Base-by-base conservation (phyloP, 2,888 invertebrate genomes). In the Chironomus riparius region DNA sequence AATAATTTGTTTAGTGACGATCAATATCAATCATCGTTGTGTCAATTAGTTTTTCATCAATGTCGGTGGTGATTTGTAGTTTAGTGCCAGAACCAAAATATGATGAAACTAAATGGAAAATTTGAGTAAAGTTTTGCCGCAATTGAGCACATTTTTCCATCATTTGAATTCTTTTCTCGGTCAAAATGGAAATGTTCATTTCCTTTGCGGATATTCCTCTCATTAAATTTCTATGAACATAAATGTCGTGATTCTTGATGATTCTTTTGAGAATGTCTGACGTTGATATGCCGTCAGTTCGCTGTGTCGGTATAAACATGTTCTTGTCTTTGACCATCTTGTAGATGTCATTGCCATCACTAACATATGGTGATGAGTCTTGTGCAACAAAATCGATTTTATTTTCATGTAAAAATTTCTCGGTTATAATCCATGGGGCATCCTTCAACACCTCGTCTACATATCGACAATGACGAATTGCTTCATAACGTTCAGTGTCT, bases 341-440 rank as follows among this genome's bases (percentile, higher is more conserved):
- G 85, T 99, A 99, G 56, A 97, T 90, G 83, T 94, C 94, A 77
- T 89, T 88, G 78, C 90, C 92, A 78, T 93, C 93, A 3, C 92
- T 92, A 74, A 91, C 91, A 86, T 99, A 99, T 0, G 99, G 99
- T 81, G 97, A 91, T 84, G 98, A 98, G 86, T 99, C 99, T 86
- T 99, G 99, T 38, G 99, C 96, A 72, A 97, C 95, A 87, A 99
- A 99, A 86, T 99, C 99, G 80, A 99, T 98, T 90, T 99, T 99
- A 86, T 98, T 92, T 79, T 91, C 89, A 78, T 89, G 88, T 65
- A 98, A 86, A 83, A 95, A 99, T 68, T 92, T 93, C 81, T 97
- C 95, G 81, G 92, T 92, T 78, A 94, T 86, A 79, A 91, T 90
- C 98, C 98, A 98, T 0, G 98, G 98, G 47, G 97, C 97, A 83